Conservation (phyloP, 2,113 vertebrate species). For the Carollia perspicillata region DNA sequence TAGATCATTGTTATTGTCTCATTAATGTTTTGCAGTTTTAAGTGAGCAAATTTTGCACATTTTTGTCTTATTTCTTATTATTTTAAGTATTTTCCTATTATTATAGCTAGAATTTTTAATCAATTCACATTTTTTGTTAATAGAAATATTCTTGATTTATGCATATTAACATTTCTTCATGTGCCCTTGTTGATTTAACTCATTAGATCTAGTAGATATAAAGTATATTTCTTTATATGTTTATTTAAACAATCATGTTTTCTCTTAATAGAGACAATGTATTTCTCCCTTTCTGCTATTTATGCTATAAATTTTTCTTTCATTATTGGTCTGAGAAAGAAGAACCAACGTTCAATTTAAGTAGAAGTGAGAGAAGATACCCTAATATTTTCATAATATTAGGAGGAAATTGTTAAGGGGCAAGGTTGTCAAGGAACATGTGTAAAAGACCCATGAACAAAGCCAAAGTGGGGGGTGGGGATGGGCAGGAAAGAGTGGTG, state of each 20-base stretch:
- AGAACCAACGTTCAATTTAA: background rate
- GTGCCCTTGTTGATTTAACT: background rate
- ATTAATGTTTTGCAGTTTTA: background rate
- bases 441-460: too few relatives aligned
- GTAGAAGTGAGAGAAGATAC: background rate
- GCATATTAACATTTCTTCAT: background rate
- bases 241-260: background rate
- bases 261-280: background rate
- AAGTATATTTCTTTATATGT: background rate
- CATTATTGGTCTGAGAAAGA: background rate
- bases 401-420: background rate
- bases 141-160: background rate
- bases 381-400: background rate
- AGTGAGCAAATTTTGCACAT: background rate
- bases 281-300: background rate
- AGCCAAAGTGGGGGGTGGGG: too few relatives aligned
- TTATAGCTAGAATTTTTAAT: background rate
- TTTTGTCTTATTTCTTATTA: background rate
- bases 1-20: background rate
- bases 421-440: too few relatives aligned
- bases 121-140: background rate
- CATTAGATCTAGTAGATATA: background rate
- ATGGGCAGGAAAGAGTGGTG: too few relatives aligned
- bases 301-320: background rate
- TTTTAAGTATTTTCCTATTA: background rate